phyloP scores from a whole-genome alignment of 2,888 invertebrate genomes.

The Drosophila mimica region DNA sequence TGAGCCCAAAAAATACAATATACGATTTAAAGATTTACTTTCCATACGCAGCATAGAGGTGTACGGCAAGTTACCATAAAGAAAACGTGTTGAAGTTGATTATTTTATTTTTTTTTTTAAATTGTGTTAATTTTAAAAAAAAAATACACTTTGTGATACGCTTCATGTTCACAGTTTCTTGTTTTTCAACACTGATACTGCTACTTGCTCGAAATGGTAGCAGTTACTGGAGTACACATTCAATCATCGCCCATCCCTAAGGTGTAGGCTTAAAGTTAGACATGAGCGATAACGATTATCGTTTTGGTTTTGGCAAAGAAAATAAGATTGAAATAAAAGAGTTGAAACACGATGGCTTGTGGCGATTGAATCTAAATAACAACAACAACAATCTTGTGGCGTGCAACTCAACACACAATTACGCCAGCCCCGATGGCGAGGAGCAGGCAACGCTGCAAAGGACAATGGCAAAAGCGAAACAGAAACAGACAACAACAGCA shows the following conservation, averaged over 20 bases:
- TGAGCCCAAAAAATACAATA: not conserved
- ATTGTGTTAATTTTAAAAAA: not conserved
- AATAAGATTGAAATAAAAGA: conserved; percentile 68
- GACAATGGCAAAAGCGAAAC: conserved; percentile 63
- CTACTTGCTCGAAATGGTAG: conserved; percentile 6
- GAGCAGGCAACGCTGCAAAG: conserved; percentile 47
- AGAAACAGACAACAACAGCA: conserved; percentile 68
- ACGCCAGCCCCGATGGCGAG: conserved; percentile 54
- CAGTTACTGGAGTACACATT: conserved; percentile 11
- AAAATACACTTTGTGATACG: conserved; percentile 1
- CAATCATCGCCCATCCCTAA: conserved; percentile 29
- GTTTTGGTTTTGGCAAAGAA: conserved; percentile 58
- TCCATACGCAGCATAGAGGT: conserved; percentile 48
- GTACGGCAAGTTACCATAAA: conserved; percentile 27
- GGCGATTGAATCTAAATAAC: conserved; percentile 67
- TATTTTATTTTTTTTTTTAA: not conserved
- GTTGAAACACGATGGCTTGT: conserved; percentile 62
- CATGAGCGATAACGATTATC: conserved; percentile 63
- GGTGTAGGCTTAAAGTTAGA: conserved; percentile 55
- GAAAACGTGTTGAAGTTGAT: not conserved
- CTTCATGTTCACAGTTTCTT: not conserved
- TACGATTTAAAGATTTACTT: not conserved
- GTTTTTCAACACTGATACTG: conserved; percentile 2
- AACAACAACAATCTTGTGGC: conserved; percentile 66
- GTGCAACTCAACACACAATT: conserved; percentile 47